Evolutionary conservation across 2,113 vertebrate species (phyloP).

Genomic region (Loxodonta africana): DNA sequence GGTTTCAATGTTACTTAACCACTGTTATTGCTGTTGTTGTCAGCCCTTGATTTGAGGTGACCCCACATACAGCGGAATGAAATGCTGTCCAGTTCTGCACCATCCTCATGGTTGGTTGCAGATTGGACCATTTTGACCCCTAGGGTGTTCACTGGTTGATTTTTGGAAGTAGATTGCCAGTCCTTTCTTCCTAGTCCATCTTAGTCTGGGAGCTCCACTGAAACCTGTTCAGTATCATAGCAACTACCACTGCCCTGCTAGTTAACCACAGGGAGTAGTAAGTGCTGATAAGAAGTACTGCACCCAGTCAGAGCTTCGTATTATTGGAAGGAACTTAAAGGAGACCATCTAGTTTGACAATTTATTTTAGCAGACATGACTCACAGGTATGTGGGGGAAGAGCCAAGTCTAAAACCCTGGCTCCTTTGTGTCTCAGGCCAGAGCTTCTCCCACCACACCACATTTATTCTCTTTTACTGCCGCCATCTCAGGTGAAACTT

Average conservation of each 20-base stretch:
- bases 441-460: neutral
- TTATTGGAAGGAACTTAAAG: neutral
- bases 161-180: neutral
- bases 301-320: neutral
- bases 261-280: neutral
- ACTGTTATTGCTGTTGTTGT: too few species aligned
- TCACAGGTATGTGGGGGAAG: neutral
- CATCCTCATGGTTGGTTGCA: too few species aligned
- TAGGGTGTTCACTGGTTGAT: neutral
- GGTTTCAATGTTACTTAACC: neutral
- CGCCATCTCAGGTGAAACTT: neutral
- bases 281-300: neutral
- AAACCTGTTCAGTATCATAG: neutral
- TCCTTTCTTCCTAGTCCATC: neutral
- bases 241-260: neutral
- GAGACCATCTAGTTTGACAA: neutral
- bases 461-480: neutral
- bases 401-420: neutral
- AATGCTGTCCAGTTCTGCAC: too few species aligned
- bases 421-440: neutral
- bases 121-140: too few species aligned
- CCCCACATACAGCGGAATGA: too few species aligned
- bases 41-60: too few species aligned
- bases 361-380: neutral
- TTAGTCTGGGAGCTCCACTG: neutral